Evolutionary conservation across 2,797 vertebrate species (phyloP), one percentile per base, ranked within the genome.

Genomic region (Syngnathus acus): DNA sequence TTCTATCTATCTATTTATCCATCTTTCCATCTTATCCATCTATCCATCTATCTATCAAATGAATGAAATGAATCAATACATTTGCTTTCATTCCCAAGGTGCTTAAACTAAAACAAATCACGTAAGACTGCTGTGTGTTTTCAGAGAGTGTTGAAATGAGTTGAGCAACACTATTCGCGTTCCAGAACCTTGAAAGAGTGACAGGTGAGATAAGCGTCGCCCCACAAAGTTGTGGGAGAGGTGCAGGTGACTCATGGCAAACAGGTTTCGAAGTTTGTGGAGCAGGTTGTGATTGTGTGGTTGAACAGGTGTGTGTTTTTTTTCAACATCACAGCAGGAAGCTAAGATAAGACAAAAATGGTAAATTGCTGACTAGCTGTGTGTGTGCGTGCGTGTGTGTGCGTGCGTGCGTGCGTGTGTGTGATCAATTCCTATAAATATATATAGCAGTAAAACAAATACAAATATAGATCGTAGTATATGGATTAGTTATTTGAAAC

Each of bases 161-260:
- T 58, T 58, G 55, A 17, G 55, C 55, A 58, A 58, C 26, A 16
- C 26, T 58, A 8, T 57, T 32, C 32, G 32, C 5, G 58, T 61
- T 61, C n/a, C 58, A 60, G 37, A 60, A 40, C 19, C 38, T 40
- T 73, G 62, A 70, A 71, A 69, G 58, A 42, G 9, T 40, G 58
- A 42, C 58, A 61, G 38, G 58, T 40, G 19, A 61, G 58, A 42
- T 61, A 61, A 61, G 39, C 58, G 58, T 40, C 58, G 9, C 38
- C 58, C 17, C 19, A 40, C 38, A 60, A 10, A 40, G 39, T 61
- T 61, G 58, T 61, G 86, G 83, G 86, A 84, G 80, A 82, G 83
- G 77, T 74, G 70, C 74, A 68, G 71, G 69, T 88, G 87, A 87
- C 65, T 86, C 82, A 86, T 57, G 59, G 79, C 84, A 61, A 61